These are phyloP conservation scores for Petrocephalus microphthalmus DNA, from an alignment of 2,113 vertebrate species.

Conservation along the genomic window DNA sequence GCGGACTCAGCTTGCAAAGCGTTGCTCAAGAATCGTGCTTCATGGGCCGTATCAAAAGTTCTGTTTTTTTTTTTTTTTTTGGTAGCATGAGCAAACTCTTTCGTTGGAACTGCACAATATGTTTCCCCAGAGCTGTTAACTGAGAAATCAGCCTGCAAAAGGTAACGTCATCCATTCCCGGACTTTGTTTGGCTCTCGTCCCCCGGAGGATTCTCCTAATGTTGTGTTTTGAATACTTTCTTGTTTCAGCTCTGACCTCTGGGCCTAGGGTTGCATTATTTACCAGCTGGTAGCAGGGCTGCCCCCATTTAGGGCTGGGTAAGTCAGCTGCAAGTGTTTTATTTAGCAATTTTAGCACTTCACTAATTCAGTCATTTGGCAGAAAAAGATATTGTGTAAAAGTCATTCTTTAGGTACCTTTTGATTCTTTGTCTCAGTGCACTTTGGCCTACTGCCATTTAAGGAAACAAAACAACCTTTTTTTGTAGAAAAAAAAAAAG, in stretches of 20 bases:
- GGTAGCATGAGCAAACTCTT: conserved; percentile 91
- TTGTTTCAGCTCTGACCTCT: conserved; percentile 64
- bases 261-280: conserved; percentile 80
- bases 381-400: neutral
- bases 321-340: conserved; percentile 44
- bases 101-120: conserved; percentile 62
- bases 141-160: conserved; percentile 80
- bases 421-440: neutral
- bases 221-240: neutral
- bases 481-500: neutral
- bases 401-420: neutral
- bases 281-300: conserved; percentile 81
- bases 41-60: neutral
- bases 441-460: neutral
- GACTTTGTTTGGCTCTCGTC: neutral
- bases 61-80: conserved; percentile 27
- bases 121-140: conserved; percentile 84
- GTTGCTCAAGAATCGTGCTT: neutral
- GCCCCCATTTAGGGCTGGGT: conserved; percentile 79
- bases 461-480: neutral
- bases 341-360: neutral
- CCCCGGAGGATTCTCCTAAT: neutral
- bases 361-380: neutral
- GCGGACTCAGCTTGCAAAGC: neutral
- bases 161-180: conserved; percentile 18